A percentile compares a stretch with the other conserved stretches of the same genome.
Conservation (phyloP, 2,113 vertebrate species). For the Entomyzon cyanotis region DNA sequence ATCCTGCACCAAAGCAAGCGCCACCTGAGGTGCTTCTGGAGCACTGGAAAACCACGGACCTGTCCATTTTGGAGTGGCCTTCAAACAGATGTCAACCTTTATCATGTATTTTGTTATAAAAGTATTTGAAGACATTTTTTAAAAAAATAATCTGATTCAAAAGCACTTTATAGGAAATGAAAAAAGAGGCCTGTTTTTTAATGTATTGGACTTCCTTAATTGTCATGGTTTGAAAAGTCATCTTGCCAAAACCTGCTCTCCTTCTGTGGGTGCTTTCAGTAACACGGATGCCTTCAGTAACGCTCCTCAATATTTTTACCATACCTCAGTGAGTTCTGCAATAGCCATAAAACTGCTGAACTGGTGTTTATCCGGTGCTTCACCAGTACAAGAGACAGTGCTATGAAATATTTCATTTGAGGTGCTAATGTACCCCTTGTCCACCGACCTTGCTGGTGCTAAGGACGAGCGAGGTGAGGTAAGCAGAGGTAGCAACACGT, state of each 20-base stretch:
- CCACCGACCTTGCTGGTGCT: slow-evolving; percentile 56
- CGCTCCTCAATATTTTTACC: slow-evolving; percentile 50
- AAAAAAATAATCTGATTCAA: neutral
- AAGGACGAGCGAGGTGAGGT: neutral
- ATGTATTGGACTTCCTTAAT: slow-evolving; percentile 17
- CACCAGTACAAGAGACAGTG: slow-evolving; percentile 75
- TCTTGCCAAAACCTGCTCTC: neutral
- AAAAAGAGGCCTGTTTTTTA: slow-evolving; percentile 4
- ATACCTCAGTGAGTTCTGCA: slow-evolving; percentile 85
- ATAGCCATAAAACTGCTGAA: slow-evolving; percentile 77
- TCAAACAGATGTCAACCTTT: neutral
- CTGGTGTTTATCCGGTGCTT: slow-evolving; percentile 75
- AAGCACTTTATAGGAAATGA: slow-evolving; percentile 73
- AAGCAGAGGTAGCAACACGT: neutral
- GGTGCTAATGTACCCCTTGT: slow-evolving; percentile 70
- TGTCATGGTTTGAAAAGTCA: neutral
- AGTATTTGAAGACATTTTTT: neutral
- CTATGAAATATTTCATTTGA: slow-evolving; percentile 43
- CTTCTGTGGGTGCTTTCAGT: slow-evolving; percentile 61
- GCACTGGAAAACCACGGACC: neutral
- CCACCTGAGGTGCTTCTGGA: neutral
- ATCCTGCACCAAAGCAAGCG: neutral
- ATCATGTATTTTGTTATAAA: slow-evolving; percentile 29
- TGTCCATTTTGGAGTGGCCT: slow-evolving; percentile 13
- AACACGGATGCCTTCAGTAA: slow-evolving; percentile 29